These are phyloP conservation scores for Coremacera marginata DNA, from an alignment of 2,888 invertebrate species.

Conservation along the genomic window DNA sequence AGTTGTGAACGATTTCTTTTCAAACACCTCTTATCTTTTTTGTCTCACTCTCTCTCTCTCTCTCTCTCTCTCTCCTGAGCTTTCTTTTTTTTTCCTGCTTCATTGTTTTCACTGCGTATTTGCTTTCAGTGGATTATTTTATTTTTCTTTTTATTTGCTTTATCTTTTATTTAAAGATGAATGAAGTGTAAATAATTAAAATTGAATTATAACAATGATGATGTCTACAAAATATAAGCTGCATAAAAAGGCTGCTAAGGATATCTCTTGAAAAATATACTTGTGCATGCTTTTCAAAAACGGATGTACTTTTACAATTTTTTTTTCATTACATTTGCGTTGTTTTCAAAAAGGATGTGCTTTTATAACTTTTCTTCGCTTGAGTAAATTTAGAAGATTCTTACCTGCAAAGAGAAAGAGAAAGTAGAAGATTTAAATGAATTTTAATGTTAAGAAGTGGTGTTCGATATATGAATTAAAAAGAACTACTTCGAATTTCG, in stretches of 20 bases:
- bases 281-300: background rate
- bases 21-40: background rate
- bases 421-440: background rate
- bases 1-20: constrained; percentile 38
- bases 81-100: background rate
- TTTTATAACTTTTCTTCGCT: background rate
- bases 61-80: background rate
- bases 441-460: no score
- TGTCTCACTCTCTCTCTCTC: background rate
- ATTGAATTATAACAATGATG: background rate
- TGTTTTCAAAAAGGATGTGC: background rate
- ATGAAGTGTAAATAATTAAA: constrained; percentile 34
- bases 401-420: constrained; percentile 12
- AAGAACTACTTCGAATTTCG: background rate
- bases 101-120: constrained; percentile 3
- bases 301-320: background rate
- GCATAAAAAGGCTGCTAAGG: background rate
- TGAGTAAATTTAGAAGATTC: background rate
- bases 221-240: constrained; percentile 21
- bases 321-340: background rate
- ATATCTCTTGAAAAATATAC: constrained; percentile 3
- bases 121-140: background rate
- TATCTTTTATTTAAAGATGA: constrained; percentile 13
- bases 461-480: background rate
- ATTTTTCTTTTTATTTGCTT: background rate